Percentiles rank a stretch among this genome's conserved stretches.
These are phyloP conservation scores for Microtus oregoni DNA, from an alignment of 2,113 vertebrate genomes.

Conservation along the genomic window DNA sequence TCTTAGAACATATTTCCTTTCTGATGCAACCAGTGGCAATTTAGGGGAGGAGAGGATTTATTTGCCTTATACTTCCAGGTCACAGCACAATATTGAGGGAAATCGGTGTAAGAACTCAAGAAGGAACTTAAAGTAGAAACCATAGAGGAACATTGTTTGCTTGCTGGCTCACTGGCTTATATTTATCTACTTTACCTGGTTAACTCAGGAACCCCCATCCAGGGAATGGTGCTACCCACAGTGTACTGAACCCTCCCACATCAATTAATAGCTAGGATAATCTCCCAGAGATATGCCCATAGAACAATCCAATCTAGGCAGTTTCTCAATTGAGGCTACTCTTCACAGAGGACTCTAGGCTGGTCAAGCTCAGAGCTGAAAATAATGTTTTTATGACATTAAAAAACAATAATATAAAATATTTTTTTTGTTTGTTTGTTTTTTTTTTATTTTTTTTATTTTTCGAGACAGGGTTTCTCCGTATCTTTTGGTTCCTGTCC, in stretches of 20 bases:
- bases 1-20: neutral
- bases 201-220: neutral
- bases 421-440: too few relatives aligned
- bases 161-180: neutral
- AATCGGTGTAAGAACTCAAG: neutral
- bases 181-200: neutral
- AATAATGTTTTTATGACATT: neutral
- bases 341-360: neutral
- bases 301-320: too few relatives aligned
- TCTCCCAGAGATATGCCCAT: neutral
- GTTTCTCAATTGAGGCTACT: neutral
- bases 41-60: neutral
- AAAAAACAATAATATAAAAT: neutral
- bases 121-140: neutral
- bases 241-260: neutral
- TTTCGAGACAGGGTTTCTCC: too few relatives aligned
- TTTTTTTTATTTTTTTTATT: too few relatives aligned
- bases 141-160: neutral
- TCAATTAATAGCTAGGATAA: neutral
- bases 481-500: too few relatives aligned
- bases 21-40: too few relatives aligned
- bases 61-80: neutral
- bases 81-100: neutral
- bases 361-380: neutral
- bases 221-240: neutral